phyloP scores from a whole-genome alignment of 2,113 vertebrate species.

The Halcyon malimbica region DNA sequence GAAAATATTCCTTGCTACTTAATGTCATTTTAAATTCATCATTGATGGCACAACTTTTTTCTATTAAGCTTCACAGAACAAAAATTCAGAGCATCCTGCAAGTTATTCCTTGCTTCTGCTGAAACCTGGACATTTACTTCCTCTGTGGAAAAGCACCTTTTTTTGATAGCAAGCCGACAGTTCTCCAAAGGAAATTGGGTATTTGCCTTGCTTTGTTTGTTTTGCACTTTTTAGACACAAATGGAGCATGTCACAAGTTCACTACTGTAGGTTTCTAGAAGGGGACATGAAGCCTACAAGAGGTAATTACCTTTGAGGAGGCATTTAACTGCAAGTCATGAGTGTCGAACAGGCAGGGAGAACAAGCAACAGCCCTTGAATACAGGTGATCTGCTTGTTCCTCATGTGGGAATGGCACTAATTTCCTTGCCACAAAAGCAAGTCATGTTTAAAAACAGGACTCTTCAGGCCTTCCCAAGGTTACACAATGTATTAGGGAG shows the following conservation, averaged over 20 bases:
- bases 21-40: neutral
- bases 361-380: neutral
- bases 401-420: neutral
- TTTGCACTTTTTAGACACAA: neutral
- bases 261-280: neutral
- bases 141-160: neutral
- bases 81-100: neutral
- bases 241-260: neutral
- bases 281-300: neutral
- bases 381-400: neutral
- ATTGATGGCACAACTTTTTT: neutral
- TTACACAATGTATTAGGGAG: neutral
- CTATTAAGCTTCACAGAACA: neutral
- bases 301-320: neutral
- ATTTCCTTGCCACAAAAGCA: neutral
- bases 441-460: neutral
- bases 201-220: neutral
- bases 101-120: neutral
- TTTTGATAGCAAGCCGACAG: neutral
- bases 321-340: neutral
- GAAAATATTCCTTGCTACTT: neutral
- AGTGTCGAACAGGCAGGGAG: neutral
- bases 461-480: neutral
- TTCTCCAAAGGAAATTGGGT: neutral
- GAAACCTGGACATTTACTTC: neutral